A percentile compares a stretch with the other conserved stretches of the same genome.
Evolutionary conservation across 1,140 invertebrate species (phyloP).

Genomic region (Drosophila grimshawi): DNA sequence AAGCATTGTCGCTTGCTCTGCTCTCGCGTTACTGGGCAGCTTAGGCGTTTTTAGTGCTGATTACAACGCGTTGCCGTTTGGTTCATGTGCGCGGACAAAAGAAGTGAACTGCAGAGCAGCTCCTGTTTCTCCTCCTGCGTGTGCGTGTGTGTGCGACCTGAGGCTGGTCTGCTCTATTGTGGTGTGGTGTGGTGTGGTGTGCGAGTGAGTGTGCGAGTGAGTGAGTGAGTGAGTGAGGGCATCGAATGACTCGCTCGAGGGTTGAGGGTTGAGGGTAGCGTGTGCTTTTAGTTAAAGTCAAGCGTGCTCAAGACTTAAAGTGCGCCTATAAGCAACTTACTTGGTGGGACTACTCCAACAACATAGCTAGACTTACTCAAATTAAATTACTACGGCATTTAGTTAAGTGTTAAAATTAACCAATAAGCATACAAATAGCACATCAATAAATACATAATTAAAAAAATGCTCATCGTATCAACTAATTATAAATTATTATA

Average conservation of each 20-base stretch:
- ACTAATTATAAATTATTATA: slow-evolving; percentile 16
- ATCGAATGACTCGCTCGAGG: slow-evolving; percentile 23
- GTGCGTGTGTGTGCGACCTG: slow-evolving; percentile 8
- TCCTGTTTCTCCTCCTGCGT: slow-evolving; percentile 19
- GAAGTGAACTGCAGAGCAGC: slow-evolving; percentile 23
- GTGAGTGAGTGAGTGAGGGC: slow-evolving; percentile 4
- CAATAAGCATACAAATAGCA: slow-evolving; percentile 15
- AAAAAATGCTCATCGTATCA: slow-evolving; percentile 12
- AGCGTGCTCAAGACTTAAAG: slow-evolving; percentile 40
- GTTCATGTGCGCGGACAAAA: slow-evolving; percentile 67
- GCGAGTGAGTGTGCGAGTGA: slow-evolving; percentile 1
- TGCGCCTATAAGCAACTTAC: slow-evolving; percentile 18
- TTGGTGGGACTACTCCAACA: slow-evolving; percentile 6
- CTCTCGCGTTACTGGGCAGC: slow-evolving; percentile 64
- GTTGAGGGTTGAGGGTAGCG: slow-evolving; percentile 14
- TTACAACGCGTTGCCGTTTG: slow-evolving; percentile 79
- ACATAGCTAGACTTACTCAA: slow-evolving; percentile 19
- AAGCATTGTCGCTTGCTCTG: slow-evolving; percentile 24
- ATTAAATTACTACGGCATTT: slow-evolving; percentile 26
- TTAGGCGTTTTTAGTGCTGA: slow-evolving; percentile 76
- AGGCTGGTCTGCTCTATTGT: background rate
- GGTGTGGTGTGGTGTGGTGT: background rate
- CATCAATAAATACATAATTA: slow-evolving; percentile 28
- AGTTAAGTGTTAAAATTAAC: slow-evolving; percentile 8
- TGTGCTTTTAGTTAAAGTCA: slow-evolving; percentile 43